Evolutionary conservation across 2,888 invertebrate species (phyloP), one percentile per base, ranked within the genome.

Genomic region (Syritta pipiens): DNA sequence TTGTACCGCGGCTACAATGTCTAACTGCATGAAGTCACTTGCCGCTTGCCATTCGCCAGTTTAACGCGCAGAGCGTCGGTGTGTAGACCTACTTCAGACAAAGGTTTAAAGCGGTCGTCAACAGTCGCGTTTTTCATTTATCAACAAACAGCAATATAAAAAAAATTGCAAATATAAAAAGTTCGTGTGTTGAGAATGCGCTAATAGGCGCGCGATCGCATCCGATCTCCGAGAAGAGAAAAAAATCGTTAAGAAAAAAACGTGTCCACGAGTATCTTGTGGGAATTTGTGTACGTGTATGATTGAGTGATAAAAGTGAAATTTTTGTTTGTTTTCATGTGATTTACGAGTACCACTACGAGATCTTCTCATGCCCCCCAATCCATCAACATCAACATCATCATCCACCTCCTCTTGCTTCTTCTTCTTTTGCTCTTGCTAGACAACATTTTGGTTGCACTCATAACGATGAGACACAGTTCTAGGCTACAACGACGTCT

Each of bases 271-370:
- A 44, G 37, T 67, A 55, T 30, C 44, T 37, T 20, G 42, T n/a
- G n/a, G n/a, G n/a, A 20, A 49, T 49, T 40, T 49, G n/a, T n/a
- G n/a, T n/a, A n/a, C 42, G 68, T 60, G 71, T 14, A 37, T 55
- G 53, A 14, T 28, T 22, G 10, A 49, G 67, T 74, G 74, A 68
- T 79, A 79, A 74, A 79, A 79, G 79, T 79, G 79, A 79, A 79
- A 79, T 68, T 74, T 46, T 57, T 24, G 44, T 55, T 48, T 62
- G 28, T 46, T 37, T 68, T 51, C 10, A 14, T 62, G 62, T 63
- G 55, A 72, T 63, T 72, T 79, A 68, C 74, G 62, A 74, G 57
- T 74, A 68, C 55, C 60, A 74, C 44, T 60, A 60, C 48, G 72
- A 67, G 53, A 53, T 67, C 37, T 46, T 32, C 32, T 44, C 20